Conservation (phyloP, 2,888 invertebrate species). For the Leptodirus hochenwartii region DNA sequence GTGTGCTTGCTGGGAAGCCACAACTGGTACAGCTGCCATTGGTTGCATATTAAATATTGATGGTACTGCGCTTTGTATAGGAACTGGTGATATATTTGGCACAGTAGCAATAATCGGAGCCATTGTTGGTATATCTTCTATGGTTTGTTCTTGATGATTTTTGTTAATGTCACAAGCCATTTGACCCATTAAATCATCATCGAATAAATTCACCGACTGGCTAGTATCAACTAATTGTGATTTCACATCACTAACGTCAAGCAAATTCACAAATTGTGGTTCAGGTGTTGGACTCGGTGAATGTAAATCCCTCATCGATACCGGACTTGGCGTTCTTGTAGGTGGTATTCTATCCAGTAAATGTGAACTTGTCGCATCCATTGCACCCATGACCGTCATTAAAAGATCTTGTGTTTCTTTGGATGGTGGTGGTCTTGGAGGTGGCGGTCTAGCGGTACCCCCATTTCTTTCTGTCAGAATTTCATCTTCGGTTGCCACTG, state of each 20-base stretch:
- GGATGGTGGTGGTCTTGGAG: constrained; percentile 42
- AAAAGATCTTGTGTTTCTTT: constrained; percentile 73
- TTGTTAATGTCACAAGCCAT: constrained; percentile 28
- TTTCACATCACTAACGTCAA: constrained; percentile 36
- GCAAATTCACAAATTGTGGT: constrained; percentile 39
- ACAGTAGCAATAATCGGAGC: too few relatives aligned
- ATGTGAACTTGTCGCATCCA: constrained; percentile 76
- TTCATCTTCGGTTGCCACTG: constrained; percentile 14
- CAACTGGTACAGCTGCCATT: constrained; percentile 4
- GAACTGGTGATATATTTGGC: too few relatives aligned
- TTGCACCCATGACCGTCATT: constrained; percentile 68
- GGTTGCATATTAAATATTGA: constrained; percentile 1
- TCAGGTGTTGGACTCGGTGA: constrained; percentile 73
- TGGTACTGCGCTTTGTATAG: constrained; percentile 3
- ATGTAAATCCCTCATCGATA: constrained; percentile 62
- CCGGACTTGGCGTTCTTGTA: constrained; percentile 74
- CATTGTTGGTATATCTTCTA: constrained; percentile 3
- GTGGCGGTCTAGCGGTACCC: constrained; percentile 30
- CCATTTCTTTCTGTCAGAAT: constrained; percentile 6
- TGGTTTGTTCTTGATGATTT: constrained; percentile 15
- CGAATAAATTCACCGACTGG: constrained; percentile 17
- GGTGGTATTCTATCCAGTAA: constrained; percentile 66
- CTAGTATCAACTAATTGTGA: constrained; percentile 16
- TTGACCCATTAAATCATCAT: constrained; percentile 12
- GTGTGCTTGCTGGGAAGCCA: constrained; percentile 1